Evolutionary conservation across 2,113 vertebrate species (phyloP).

Genomic region (Euleptes europaea): DNA sequence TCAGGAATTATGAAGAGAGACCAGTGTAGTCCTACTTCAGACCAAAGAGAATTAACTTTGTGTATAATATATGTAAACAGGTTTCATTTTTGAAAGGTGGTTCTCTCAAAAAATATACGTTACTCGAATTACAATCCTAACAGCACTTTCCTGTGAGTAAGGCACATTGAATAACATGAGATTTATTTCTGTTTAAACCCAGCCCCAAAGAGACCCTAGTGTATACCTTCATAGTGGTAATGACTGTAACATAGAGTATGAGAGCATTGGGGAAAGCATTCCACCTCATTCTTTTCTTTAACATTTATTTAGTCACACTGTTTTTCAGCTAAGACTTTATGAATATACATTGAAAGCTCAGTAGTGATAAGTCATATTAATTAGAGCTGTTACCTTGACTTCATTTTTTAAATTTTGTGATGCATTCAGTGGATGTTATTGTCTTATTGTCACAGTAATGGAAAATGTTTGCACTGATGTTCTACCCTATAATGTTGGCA

Average conservation of each 20-base stretch:
- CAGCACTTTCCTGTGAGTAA: no score
- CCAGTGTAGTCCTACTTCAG: no score
- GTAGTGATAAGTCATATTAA: neutral
- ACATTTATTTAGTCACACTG: rapidly evolving
- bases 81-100: neutral
- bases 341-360: neutral
- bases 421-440: neutral
- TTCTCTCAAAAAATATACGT: neutral
- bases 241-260: neutral
- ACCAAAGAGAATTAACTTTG: neutral
- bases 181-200: no score
- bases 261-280: neutral
- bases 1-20: neutral
- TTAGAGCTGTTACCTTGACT: neutral
- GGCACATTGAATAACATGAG: no score
- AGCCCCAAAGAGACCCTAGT: no score
- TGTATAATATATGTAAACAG: neutral
- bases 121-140: no score
- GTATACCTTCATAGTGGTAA: no score
- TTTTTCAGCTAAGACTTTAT: neutral
- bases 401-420: neutral
- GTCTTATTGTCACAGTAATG: neutral
- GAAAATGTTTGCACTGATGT: neutral
- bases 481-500: neutral
- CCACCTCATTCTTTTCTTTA: rapidly evolving